phyloP scores from a whole-genome alignment of 2,113 vertebrate species.

The Aphelocoma coerulescens region DNA sequence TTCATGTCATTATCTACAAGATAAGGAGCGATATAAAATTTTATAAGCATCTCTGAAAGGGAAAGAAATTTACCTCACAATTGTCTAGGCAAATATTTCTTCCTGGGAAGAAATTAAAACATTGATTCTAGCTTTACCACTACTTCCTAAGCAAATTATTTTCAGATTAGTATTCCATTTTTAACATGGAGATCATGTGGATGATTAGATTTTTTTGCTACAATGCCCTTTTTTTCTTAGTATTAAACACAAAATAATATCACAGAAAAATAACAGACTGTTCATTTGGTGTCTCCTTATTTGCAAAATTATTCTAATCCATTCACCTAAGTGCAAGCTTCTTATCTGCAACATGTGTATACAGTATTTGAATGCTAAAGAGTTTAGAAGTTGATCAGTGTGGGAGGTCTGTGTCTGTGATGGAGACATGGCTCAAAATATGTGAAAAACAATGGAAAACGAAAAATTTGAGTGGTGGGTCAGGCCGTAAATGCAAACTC shows the following conservation, averaged over 20 bases:
- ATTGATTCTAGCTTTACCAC: not conserved
- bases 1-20: not conserved
- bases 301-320: not conserved
- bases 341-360: not conserved
- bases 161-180: not conserved
- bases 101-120: not conserved
- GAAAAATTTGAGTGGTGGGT: not conserved
- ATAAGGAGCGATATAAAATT: not conserved
- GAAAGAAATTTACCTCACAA: not conserved
- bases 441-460: not conserved
- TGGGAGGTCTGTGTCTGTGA: not conserved
- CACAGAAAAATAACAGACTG: not conserved
- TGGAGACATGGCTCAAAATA: not conserved
- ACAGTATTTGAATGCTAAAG: rapidly evolving
- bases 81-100: not conserved
- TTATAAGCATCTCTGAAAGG: not conserved
- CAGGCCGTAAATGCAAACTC: not conserved
- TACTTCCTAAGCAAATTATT: not conserved
- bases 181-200: not conserved
- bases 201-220: not conserved
- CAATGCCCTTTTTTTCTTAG: rapidly evolving
- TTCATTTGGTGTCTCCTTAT: not conserved
- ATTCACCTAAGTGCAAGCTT: not conserved
- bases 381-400: too few species aligned
- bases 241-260: not conserved